A percentile compares a stretch with the other conserved stretches of the same genome.
Evolutionary conservation across 2,797 vertebrate species (phyloP).

Genomic region (Enteromius paludinosus): DNA sequence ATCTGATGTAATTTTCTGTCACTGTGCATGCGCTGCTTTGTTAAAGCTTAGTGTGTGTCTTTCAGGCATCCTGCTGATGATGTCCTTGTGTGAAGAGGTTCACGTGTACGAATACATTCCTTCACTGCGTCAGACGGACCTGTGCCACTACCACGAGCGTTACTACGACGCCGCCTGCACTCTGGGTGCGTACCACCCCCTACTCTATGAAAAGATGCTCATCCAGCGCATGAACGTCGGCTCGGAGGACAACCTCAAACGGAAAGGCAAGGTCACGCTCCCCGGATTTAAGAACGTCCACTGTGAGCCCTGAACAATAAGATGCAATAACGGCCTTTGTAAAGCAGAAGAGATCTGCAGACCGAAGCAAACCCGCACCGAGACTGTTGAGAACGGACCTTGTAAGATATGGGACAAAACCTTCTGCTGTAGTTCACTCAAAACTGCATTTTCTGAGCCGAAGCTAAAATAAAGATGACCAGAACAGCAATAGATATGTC

Average conservation of each 20-base stretch:
- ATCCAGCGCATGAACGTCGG: slow-evolving; percentile 91
- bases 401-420: slow-evolving; percentile 22
- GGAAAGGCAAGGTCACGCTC: slow-evolving; percentile 90
- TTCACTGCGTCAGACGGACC: slow-evolving; percentile 91
- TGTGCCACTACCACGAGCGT: slow-evolving; percentile 97
- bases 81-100: slow-evolving; percentile 91
- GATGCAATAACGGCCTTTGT: slow-evolving; percentile 50
- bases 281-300: slow-evolving; percentile 86
- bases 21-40: not conserved
- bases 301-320: slow-evolving; percentile 78
- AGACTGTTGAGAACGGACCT: not conserved
- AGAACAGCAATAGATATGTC: slow-evolving; percentile 74
- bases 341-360: slow-evolving; percentile 19
- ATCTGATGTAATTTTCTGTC: not conserved
- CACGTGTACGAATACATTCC: slow-evolving; percentile 97
- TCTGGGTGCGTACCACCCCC: slow-evolving; percentile 94
- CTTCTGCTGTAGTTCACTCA: slow-evolving; percentile 43
- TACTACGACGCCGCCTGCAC: slow-evolving; percentile 95
- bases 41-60: not conserved
- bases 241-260: slow-evolving; percentile 83
- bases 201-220: slow-evolving; percentile 96
- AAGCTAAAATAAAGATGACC: slow-evolving; percentile 69
- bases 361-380: not conserved
- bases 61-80: slow-evolving; percentile 95
- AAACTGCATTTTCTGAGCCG: slow-evolving; percentile 81